Base-by-base conservation (phyloP, 2,888 invertebrate genomes). In the Stenodera caucasica region DNA sequence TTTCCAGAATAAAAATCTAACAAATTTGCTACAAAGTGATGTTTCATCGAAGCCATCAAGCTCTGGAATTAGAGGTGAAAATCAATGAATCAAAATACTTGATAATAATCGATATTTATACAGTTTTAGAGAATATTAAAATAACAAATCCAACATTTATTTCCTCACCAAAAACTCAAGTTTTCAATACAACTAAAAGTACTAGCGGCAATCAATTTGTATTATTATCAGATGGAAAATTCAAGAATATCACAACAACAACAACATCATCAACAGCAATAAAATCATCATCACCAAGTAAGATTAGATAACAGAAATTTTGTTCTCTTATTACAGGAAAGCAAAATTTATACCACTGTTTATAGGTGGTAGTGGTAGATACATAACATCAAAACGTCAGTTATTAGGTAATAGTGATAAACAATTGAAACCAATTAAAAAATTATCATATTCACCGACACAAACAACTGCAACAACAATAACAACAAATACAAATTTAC, bases 81-180 rank as follows among this genome's bases (percentile, higher is more conserved):
- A 52, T 59, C 53, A 60, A 18, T 2, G 9, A 23, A 11, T 8
- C 11, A 30, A 14, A 8, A 8, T 12, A 51, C 32, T 55, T 52
- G n/a, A 37, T 57, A 49, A 30, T 51, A 29, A n/a, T 11, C 32
- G 55, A 37, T 49, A n/a, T 49, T 59, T 30, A 71, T 71, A 56
- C 65, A 80, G 80, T 80, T 56, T 67, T 80, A 30, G 80, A 81
- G 70, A 80, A 80, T 61, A 72, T 80, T n/a, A 74, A 77, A 9
- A 59, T 80, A 30, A 72, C 73, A 54, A 63, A 71, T 35, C 69
- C 61, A 57, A 61, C 71, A 3, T 67, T 71, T 6, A 2, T 21
- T 5, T 45, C 45, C 2, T 21, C 45, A 21, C 8, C 45, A 6
- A 78, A 78, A 70, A 69, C 77, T 52, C 75, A 77, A 33, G 64